phyloP scores from a whole-genome alignment of 2,797 vertebrate genomes.

The Tenualosa ilisha region DNA sequence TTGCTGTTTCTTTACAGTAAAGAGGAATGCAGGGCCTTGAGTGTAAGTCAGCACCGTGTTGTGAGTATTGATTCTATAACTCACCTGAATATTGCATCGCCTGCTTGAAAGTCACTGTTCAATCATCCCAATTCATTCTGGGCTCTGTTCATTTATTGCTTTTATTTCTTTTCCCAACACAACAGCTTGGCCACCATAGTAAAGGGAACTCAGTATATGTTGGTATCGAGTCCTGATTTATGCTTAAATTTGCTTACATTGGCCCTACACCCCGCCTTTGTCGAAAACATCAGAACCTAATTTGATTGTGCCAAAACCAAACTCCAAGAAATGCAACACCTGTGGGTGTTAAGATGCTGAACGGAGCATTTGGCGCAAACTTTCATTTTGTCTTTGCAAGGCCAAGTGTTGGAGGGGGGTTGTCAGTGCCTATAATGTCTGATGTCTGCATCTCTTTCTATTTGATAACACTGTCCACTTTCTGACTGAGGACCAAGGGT shows the following conservation, averaged over 20 bases:
- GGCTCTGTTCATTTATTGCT: not conserved
- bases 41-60: slow-evolving; percentile 4
- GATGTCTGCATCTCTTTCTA: not conserved
- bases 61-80: not conserved
- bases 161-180: not conserved
- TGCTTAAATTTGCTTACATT: not conserved
- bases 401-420: not conserved
- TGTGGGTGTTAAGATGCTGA: not conserved
- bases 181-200: not conserved
- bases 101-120: not conserved
- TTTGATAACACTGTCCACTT: not conserved
- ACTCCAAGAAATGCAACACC: not conserved
- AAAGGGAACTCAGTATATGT: not conserved
- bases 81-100: slow-evolving; percentile 2
- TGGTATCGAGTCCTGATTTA: not conserved
- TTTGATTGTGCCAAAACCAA: not conserved
- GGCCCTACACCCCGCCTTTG: not conserved
- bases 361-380: not conserved
- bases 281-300: not conserved
- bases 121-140: not conserved
- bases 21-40: not conserved
- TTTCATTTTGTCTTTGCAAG: not conserved
- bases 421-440: not conserved
- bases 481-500: not conserved
- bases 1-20: slow-evolving; percentile 14